A percentile compares a stretch with the other conserved stretches of the same genome.
phyloP scores from a whole-genome alignment of 2,797 vertebrate species.

The Sparidentex hasta region DNA sequence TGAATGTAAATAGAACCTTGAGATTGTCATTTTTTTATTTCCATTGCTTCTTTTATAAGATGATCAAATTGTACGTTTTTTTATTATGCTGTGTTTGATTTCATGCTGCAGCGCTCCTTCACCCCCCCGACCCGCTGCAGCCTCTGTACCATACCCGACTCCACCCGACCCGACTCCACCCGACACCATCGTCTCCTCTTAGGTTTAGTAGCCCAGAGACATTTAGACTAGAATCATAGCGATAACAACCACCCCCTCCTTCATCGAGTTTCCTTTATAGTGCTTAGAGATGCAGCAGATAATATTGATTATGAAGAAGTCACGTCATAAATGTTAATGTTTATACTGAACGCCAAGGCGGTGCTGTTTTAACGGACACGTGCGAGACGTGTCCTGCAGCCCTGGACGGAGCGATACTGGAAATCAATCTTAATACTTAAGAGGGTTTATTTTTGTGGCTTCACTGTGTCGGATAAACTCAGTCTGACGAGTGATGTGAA shows the following conservation, averaged over 20 bases:
- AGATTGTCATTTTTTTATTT: conserved; percentile 76
- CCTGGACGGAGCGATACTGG: neutral
- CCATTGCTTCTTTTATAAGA: conserved; percentile 71
- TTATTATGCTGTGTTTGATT: conserved; percentile 51
- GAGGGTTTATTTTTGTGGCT: conserved; percentile 32
- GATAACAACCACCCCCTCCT: neutral
- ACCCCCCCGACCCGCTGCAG: conserved; percentile 41
- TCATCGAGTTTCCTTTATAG: conserved; percentile 42
- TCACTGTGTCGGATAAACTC: conserved; percentile 6
- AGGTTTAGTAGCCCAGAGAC: conserved; percentile 51
- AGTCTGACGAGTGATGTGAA: neutral
- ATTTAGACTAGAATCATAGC: conserved; percentile 66
- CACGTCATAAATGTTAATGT: conserved; percentile 43
- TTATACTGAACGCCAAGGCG: conserved; percentile 21
- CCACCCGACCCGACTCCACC: neutral
- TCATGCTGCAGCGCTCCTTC: conserved; percentile 39
- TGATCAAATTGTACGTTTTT: conserved; percentile 59
- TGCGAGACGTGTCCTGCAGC: conserved; percentile 16
- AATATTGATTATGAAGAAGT: conserved; percentile 42
- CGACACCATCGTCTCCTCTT: conserved; percentile 33
- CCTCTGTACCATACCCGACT: conserved; percentile 43
- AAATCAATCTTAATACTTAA: conserved; percentile 12
- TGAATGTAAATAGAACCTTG: conserved; percentile 82
- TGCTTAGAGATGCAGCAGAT: conserved; percentile 59
- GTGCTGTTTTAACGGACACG: conserved; percentile 18